Evolutionary conservation across 2,888 invertebrate genomes (phyloP).

Genomic region (Formica aserva): DNA sequence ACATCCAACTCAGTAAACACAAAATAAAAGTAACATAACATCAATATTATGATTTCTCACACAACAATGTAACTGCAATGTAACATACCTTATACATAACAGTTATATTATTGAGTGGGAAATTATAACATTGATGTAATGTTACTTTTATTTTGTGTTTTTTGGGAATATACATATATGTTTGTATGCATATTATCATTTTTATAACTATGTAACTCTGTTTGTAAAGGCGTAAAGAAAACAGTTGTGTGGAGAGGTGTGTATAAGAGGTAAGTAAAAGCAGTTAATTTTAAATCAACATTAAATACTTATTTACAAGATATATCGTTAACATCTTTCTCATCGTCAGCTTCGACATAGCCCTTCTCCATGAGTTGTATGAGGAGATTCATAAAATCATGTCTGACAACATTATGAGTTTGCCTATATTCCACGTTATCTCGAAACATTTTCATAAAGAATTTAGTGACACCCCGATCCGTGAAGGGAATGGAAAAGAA

Average conservation of each 20-base stretch:
- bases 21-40: no score
- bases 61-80: no score
- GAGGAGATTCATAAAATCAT: slow-evolving; percentile 84
- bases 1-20: no score
- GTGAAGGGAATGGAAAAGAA: slow-evolving; percentile 75
- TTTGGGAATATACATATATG: no score
- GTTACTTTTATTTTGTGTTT: no score
- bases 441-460: slow-evolving; percentile 82
- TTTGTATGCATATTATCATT: background rate
- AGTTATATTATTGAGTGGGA: no score
- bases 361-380: slow-evolving; percentile 81
- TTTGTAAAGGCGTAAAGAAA: background rate
- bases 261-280: background rate
- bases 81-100: no score
- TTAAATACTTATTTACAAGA: slow-evolving; percentile 35
- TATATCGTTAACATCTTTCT: background rate
- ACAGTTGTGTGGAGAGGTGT: background rate
- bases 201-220: background rate
- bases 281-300: background rate
- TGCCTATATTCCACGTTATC: slow-evolving; percentile 81
- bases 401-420: slow-evolving; percentile 77
- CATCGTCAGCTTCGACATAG: slow-evolving; percentile 73
- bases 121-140: no score
- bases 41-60: no score
- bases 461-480: slow-evolving; percentile 74